Base-by-base conservation (phyloP, 2,888 invertebrate species). In the Muscina levida region DNA sequence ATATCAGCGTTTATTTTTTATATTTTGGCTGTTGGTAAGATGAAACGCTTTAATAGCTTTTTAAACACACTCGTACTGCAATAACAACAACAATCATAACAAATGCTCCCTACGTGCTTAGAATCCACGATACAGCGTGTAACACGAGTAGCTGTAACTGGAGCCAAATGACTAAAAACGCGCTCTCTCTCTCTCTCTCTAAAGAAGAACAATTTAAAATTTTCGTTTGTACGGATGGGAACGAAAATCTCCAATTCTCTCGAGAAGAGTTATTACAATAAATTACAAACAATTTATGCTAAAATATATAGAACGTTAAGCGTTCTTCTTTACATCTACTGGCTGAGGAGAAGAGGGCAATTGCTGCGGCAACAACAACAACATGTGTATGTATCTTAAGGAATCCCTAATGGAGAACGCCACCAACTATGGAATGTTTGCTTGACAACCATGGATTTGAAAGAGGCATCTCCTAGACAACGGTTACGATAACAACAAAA, bases 31-130 rank as follows among this genome's bases (percentile, higher is more conserved):
- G 42, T 24, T 56, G 56, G 42, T 53, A 10, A 59, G 57, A 42
- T 13, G 53, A 17, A 76, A 17, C 10, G 53, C 22, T 75, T 81
- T 81, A 74, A 81, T 81, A 48, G 77, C 15, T 53, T 77, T 77
- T 81, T 77, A 81, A 81, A 81, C 48, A 68, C 44, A 75, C 67
- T 74, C 24, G 57, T 62, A n/a, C 46, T 37, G 53, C 67, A 72
- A 65, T 53, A 70, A 70, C 46, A 71, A 53, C 66, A 74, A 75
- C 74, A 81, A 77, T 81, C 74, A 75, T 77, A 81, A 81, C 81
- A 77, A 81, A 81, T 81, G 81, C 57, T 68, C 31, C 67, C 62
- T 56, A 81, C 81, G 81, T 81, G 81, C 74, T 77, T 77, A 65
- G 74, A 81, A 81, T 77, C 72, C 39, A 31, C 2, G 13, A 59